phyloP scores from a whole-genome alignment of 2,113 vertebrate species.

The Acanthisitta chloris region DNA sequence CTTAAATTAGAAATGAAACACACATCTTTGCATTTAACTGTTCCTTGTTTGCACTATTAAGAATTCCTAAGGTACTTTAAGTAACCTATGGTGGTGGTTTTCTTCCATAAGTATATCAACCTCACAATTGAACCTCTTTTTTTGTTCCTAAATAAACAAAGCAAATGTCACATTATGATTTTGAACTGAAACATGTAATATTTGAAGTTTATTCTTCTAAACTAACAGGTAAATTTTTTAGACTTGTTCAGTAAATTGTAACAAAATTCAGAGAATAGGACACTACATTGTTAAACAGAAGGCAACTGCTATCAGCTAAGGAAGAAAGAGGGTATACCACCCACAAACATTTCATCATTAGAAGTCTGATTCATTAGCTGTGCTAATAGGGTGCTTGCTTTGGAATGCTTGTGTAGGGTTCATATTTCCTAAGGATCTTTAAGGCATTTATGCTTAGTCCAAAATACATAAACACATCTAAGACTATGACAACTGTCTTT shows the following conservation, averaged over 20 bases:
- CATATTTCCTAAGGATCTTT: neutral
- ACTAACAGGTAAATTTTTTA: neutral
- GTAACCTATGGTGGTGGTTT: neutral
- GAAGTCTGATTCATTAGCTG: neutral
- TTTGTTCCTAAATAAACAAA: neutral
- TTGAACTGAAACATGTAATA: neutral
- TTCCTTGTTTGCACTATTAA: neutral
- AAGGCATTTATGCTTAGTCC: neutral
- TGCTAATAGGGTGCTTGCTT: accelerated
- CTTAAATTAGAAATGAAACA: neutral
- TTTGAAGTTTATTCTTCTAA: neutral
- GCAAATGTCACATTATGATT: neutral
- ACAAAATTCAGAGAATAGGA: neutral
- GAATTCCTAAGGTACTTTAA: neutral
- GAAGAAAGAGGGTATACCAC: neutral
- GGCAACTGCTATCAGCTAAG: neutral
- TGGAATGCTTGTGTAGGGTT: neutral
- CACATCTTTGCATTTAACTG: neutral
- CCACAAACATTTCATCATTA: neutral
- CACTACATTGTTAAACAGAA: neutral
- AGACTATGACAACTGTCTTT: neutral
- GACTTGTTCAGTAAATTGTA: neutral
- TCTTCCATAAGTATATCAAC: neutral
- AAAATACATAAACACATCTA: neutral
- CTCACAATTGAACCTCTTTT: neutral